Evolutionary conservation across 2,797 vertebrate genomes (phyloP).

Genomic region (Lemur catta): DNA sequence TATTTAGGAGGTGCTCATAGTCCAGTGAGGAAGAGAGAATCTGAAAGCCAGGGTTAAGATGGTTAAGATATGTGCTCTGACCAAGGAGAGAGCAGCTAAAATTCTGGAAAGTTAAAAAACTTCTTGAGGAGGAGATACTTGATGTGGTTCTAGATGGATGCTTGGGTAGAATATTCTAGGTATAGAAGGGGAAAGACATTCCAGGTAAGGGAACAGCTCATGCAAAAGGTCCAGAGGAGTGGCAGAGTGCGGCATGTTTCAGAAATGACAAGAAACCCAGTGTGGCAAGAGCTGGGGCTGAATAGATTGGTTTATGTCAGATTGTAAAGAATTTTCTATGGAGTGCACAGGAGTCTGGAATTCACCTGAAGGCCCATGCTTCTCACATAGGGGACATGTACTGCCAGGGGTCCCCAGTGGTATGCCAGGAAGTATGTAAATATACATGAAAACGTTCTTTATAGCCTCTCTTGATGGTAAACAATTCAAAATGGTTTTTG

Average conservation of each 20-base stretch:
- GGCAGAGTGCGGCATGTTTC: neutral
- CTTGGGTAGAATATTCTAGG: neutral
- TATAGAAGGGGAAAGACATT: neutral
- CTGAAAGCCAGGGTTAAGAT: neutral
- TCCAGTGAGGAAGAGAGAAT: neutral
- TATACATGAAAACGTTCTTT: neutral
- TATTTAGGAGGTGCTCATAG: neutral
- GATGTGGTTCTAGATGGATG: neutral
- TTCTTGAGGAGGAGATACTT: neutral
- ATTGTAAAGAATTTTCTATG: neutral
- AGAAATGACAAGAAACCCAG: constrained; percentile 8
- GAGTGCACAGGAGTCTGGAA: neutral
- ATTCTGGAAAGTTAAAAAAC: neutral
- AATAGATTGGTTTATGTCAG: neutral
- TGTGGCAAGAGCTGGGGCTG: neutral
- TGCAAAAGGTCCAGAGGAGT: neutral
- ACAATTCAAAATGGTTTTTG: neutral
- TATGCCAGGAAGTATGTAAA: neutral
- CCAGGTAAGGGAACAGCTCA: neutral
- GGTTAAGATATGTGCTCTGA: neutral
- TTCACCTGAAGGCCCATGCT: neutral
- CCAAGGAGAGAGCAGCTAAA: neutral
- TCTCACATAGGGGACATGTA: neutral
- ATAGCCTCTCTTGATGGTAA: neutral
- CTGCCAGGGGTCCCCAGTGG: neutral